Base-by-base conservation (phyloP, 2,113 vertebrate genomes). In the Columba janthina region DNA sequence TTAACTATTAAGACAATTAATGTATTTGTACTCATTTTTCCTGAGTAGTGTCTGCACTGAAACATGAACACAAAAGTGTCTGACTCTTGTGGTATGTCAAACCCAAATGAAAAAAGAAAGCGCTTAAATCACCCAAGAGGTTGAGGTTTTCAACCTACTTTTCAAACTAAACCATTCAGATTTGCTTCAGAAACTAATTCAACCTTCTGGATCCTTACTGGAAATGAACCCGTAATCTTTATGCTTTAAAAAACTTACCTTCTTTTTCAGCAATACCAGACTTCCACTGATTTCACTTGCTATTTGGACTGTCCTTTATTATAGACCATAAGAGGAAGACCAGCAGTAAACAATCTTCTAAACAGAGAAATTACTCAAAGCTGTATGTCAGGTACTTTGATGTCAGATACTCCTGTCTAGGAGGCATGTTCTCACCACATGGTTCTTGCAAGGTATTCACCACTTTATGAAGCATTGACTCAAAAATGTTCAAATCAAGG, bases 121-220 rank as follows among this genome's bases (percentile, higher is more conserved):
- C n/a, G 66, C 36, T 58, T 58, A 74, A 84, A 31, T 85, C 36
- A 71, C 21, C 10, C 51, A 81, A 85, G 24, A 84, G 40, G 19
- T 34, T 74, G 64, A 85, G 51, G 26, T 91, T 89, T 93, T 53
- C 73, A 44, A 66, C 66, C 51, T 74, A 56, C 91, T 78, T 94
- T 93, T 87, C n/a, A 78, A 93, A 70, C 0, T 1, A 81, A 88
- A 78, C 8, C 0, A 0, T 78, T 88, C 84, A 36, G 31, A 57
- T 87, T 77, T 77, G 53, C 53, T 73, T 78, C 60, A 91, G 56
- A 91, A 89, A 79, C 26, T 12, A 77, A 71, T 81, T 66, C 32
- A 81, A 40, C 53, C 46, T 38, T 66, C 38, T 67, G 57, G 46
- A 60, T 50, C 36, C 36, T 89, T 29, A 58, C 18, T 6, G 2